Percentiles rank a stretch among this genome's conserved stretches.
phyloP scores from a whole-genome alignment of 92 coral and sea anemone genomes.

The Micromussa lordhowensis region DNA sequence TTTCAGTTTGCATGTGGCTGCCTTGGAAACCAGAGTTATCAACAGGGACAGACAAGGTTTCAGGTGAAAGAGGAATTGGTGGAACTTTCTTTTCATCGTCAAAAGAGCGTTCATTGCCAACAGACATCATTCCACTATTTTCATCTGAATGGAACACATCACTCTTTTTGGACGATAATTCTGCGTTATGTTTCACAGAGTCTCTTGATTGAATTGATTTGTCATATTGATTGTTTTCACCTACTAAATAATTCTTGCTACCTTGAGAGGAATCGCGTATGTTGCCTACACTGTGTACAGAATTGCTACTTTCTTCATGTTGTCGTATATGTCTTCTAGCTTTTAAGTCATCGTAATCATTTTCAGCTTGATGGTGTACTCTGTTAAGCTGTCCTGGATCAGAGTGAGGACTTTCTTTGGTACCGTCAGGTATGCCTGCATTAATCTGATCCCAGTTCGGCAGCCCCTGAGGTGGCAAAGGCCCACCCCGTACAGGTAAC shows the following conservation, averaged over 20 bases:
- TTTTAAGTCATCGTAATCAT: constrained; percentile 35
- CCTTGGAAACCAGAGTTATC: constrained; percentile 36
- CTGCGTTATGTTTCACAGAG: not conserved
- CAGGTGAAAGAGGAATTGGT: constrained; percentile 14
- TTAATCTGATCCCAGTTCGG: constrained; percentile 63
- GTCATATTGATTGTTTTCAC: not conserved
- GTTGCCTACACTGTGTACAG: not conserved
- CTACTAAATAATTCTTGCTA: not conserved
- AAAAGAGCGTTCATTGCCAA: not conserved
- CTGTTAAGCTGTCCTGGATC: constrained; percentile 23
- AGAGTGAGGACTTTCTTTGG: not conserved
- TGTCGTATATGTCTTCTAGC: constrained; percentile 36
- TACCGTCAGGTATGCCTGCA: constrained; percentile 30
- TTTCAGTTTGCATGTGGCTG: constrained; percentile 39
- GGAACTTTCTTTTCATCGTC: constrained; percentile 13
- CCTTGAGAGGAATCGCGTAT: constrained; percentile 15
- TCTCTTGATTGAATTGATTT: not conserved
- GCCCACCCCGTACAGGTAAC: not conserved
- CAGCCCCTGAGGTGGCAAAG: constrained; percentile 48
- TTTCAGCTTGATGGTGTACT: not conserved
- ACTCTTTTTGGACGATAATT: constrained; percentile 13
- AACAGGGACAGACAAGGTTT: not conserved
- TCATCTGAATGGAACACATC: constrained; percentile 6
- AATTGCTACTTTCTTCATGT: not conserved
- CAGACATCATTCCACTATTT: not conserved